Base-by-base conservation (phyloP, 37 sponge, comb jelly and placozoan genomes). In the Halichondria panicea region DNA sequence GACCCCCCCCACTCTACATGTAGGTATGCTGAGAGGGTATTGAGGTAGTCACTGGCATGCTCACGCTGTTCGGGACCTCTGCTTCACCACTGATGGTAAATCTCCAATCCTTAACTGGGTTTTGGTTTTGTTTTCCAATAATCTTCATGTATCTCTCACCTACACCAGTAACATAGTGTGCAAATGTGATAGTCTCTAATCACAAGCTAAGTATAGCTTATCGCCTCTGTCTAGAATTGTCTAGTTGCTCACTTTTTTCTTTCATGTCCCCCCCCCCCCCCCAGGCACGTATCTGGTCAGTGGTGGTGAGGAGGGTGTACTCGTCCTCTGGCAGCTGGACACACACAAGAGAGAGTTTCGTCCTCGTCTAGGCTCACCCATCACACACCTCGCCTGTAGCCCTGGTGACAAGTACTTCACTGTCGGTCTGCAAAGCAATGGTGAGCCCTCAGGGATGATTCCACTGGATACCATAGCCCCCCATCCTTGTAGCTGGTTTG, bases 291-390 rank as follows among this genome's bases (percentile, higher is more conserved):
- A 87, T 58, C 76, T 96, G 37, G 61, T 92, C n/a, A 87, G 91
- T 28, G 97, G 95, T n/a, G 97, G 97, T 3, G 88, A 89, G 68
- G 97, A 96, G 66, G 63, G 65, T 37, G 97, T 96, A 13, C 69
- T 96, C 63, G 97, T 96, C 13, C 68, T 93, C 12, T 96, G 97
- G 97, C 90, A 89, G 69, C 54, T 96, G 41, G 84, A 75, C 30
- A 83, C n/a, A n/a, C 56, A 70, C 36, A 57, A 71, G 58, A 89
- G 52, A 11, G 81, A 89, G 41, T 96, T 90, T 76, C 68, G 77
- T 25, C 97, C 97, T 38, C 78, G 94, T 19, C 79, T 96, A 21
- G 91, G 97, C 11, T 64, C 86, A 1, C 65, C 81, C 19, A 92
- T 96, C 61, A 71, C 61, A 11, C 44, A 65, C 22, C 66, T 96